phyloP scores from a whole-genome alignment of 2,888 invertebrate species.

The Bugulina stolonifera region DNA sequence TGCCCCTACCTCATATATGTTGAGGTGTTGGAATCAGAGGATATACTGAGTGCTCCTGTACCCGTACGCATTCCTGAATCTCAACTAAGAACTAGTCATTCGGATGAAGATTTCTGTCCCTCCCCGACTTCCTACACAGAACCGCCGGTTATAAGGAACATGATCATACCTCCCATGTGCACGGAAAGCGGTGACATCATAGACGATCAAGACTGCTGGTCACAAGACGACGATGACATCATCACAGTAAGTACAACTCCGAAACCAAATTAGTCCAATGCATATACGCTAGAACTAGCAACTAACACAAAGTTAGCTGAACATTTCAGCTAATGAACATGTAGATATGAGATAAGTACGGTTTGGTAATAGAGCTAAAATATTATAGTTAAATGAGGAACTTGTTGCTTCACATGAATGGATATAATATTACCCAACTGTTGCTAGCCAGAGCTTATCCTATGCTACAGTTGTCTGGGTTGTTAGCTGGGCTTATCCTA shows the following conservation, averaged over 20 bases:
- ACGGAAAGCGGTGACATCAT: slow-evolving; percentile 28
- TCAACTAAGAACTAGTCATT: slow-evolving; percentile 77
- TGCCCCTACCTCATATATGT: slow-evolving; percentile 98
- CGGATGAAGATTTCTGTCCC: slow-evolving; percentile 76
- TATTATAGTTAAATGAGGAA: no score
- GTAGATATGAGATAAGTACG: no score
- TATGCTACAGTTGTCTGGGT: no score
- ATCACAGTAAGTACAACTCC: slow-evolving; percentile 63
- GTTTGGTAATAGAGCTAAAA: no score
- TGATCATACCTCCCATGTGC: background rate
- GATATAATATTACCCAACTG: no score
- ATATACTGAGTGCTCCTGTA: slow-evolving; percentile 74
- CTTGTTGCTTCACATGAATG: no score
- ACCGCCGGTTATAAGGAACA: background rate
- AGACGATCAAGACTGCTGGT: slow-evolving; percentile 70
- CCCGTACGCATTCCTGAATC: slow-evolving; percentile 68
- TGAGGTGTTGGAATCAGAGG: slow-evolving; percentile 84
- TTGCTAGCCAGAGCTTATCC: no score
- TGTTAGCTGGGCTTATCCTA: no score
- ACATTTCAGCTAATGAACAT: no score
- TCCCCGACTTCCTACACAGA: background rate
- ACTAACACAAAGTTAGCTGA: no score
- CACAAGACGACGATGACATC: slow-evolving; percentile 91
- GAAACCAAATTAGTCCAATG: no score
- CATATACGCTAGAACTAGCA: no score